These are phyloP conservation scores for Agapostemon virescens DNA, from an alignment of 2,888 invertebrate species.

Conservation along the genomic window DNA sequence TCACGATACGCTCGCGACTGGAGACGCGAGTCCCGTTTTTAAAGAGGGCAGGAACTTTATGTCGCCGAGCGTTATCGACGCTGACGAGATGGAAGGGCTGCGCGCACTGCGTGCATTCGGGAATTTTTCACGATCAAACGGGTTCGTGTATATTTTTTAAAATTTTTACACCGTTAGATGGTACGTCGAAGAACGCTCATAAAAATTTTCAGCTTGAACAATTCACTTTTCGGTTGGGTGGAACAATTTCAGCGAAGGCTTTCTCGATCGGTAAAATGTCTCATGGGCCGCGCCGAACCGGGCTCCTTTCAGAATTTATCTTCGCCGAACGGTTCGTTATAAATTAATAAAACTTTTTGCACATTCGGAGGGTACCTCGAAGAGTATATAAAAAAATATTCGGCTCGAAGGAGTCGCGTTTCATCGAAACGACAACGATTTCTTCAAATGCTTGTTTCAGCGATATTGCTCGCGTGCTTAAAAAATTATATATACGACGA, in stretches of 20 bases:
- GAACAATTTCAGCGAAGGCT: no score
- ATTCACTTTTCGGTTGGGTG: neutral
- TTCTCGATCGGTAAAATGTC: no score
- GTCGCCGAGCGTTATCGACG: no score
- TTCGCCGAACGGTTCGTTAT: fast-evolving
- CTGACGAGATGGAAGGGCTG: no score
- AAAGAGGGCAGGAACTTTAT: no score
- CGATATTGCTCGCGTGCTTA: no score
- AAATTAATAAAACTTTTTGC: neutral
- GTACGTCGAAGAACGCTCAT: neutral
- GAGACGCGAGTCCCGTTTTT: no score
- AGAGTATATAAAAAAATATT: neutral
- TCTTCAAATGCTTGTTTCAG: neutral
- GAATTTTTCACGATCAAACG: neutral
- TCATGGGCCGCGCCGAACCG: no score
- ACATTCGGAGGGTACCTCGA: neutral
- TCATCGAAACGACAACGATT: neutral
- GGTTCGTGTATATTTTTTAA: neutral
- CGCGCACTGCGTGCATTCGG: neutral
- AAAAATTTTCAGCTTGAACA: neutral
- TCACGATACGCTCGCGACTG: neutral
- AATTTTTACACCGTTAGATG: neutral
- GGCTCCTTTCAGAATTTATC: neutral
- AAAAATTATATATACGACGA: no score
- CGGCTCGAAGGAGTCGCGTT: neutral